Base-by-base conservation (phyloP, 2,113 vertebrate species). In the Fulica atra region DNA sequence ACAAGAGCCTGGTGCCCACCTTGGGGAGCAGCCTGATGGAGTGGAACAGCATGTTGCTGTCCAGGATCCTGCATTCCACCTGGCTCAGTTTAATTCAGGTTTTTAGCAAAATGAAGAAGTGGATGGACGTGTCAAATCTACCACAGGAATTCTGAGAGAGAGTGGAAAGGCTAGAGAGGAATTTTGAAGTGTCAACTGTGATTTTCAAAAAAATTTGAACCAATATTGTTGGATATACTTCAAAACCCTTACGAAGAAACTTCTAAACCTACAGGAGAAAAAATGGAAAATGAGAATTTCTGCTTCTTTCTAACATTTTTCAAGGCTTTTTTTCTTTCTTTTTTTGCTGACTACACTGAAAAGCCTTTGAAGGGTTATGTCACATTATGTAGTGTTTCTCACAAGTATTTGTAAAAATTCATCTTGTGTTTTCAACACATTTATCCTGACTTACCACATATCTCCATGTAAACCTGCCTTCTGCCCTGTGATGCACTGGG, bases 31-130 rank as follows among this genome's bases (percentile, higher is more conserved):
- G 17, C 44, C 44, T 46, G 44, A 19, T 46, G 44, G 44, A 46
- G 44, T 7, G 44, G 44, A 46, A 46, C 44, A 46, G 44, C 16
- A 16, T 46, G 44, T 19, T 46, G 44, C 44, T 46, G 44, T 18
- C 44, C 44, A 46, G 44, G 44, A 46, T 46, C 44, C 44, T 46
- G 44, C 17, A 9, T 46, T 46, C 44, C 17, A 18, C 44, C 44
- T 46, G 44, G 44, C 44, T 46, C 17, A 99, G 99, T 95, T 98
- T 99, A 95, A 99, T 99, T 97, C 98, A 99, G 98, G 99, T 99
- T 98, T 99, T 99, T 98, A 99, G 97, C 74, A 99, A 99, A 98
- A 99, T 99, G 99, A 99, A 99, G 97, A 99, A 99, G 71, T 99
- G 99, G 99, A 98, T 99, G 69, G 99, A 99, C 96, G 99, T 99